These are phyloP conservation scores for Dryadula phaetusa DNA, from an alignment of 2,888 invertebrate species.

Conservation along the genomic window DNA sequence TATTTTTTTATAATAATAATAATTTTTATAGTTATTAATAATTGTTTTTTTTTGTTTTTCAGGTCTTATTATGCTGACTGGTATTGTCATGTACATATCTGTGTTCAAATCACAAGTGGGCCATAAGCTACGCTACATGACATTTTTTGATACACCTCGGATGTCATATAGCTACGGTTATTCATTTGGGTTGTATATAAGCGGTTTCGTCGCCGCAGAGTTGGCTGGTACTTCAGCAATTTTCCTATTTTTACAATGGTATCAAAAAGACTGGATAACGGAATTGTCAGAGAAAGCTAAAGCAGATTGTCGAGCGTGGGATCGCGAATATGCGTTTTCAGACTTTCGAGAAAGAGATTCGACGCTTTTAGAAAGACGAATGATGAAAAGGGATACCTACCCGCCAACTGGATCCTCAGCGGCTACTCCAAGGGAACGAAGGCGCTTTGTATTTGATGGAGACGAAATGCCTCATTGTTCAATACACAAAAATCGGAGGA, in stretches of 20 bases:
- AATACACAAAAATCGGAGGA: constrained; percentile 82
- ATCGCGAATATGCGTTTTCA: constrained; percentile 80
- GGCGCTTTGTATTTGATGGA: constrained; percentile 87
- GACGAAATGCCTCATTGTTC: constrained; percentile 83
- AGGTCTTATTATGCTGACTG: constrained; percentile 95
- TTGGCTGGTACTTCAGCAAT: constrained; percentile 94
- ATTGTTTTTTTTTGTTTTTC: constrained; percentile 58
- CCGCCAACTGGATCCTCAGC: constrained; percentile 74
- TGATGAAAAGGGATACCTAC: constrained; percentile 79
- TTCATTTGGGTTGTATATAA: constrained; percentile 93
- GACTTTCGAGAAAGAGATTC: constrained; percentile 78
- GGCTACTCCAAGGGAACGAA: constrained; percentile 80
- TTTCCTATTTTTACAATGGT: constrained; percentile 93
- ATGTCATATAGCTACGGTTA: constrained; percentile 95
- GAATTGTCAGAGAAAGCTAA: constrained; percentile 79
- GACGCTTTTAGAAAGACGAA: constrained; percentile 71
- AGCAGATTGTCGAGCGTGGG: constrained; percentile 78
- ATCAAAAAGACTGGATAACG: constrained; percentile 87
- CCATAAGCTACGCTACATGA: constrained; percentile 92
- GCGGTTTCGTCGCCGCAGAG: constrained; percentile 93
- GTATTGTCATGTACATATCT: constrained; percentile 96
- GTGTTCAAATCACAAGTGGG: constrained; percentile 96
- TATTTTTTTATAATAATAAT: no score
- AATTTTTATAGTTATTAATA: no score
- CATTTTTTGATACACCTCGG: constrained; percentile 89